A percentile compares a stretch with the other conserved stretches of the same genome.
These are phyloP conservation scores for Elysia crispata DNA, from an alignment of 2,888 invertebrate species.

Conservation along the genomic window DNA sequence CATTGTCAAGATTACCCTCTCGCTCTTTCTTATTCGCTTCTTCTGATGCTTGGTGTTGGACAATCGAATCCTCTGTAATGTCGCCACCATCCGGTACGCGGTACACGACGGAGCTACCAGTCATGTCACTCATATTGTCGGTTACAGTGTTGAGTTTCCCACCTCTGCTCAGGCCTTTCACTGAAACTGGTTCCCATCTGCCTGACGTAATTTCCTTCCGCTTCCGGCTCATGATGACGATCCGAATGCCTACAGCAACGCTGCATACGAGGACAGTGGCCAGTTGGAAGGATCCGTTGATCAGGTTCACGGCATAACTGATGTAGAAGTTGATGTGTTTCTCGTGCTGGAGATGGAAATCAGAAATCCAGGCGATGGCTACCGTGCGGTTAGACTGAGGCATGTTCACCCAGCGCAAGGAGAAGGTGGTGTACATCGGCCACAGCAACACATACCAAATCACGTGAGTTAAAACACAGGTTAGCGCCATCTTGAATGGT, in stretches of 20 bases:
- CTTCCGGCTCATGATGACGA: background rate
- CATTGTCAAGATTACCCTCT: too few relatives aligned
- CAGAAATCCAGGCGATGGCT: background rate
- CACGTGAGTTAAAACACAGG: background rate
- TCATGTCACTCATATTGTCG: too few relatives aligned
- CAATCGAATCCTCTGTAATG: too few relatives aligned
- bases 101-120: too few relatives aligned
- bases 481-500: background rate
- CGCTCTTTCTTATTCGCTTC: too few relatives aligned
- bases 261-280: background rate
- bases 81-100: too few relatives aligned
- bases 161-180: too few relatives aligned
- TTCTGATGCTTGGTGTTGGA: too few relatives aligned
- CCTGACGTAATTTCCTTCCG: background rate
- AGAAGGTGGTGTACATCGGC: conserved; percentile 7
- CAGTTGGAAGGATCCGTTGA: background rate
- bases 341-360: conserved; percentile 1
- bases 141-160: too few relatives aligned
- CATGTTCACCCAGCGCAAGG: background rate
- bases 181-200: too few relatives aligned
- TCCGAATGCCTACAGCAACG: background rate
- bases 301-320: conserved; percentile 18
- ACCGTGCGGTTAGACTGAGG: background rate
- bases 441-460: conserved; percentile 11
- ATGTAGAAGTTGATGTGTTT: conserved; percentile 5